These are phyloP conservation scores for Spisula solida DNA, from an alignment of 2,888 invertebrate species.

Conservation along the genomic window DNA sequence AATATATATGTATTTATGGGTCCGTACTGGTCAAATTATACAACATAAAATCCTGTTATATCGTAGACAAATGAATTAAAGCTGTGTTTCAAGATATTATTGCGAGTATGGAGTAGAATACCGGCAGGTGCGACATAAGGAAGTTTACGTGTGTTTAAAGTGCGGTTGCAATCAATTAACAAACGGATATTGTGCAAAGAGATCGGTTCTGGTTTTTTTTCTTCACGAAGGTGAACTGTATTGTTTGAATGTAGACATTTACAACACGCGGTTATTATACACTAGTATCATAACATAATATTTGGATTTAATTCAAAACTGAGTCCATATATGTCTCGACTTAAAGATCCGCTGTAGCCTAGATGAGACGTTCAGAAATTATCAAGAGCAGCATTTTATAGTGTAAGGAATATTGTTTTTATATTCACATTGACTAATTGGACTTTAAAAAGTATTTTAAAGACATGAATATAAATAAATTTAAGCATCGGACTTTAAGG, in stretches of 20 bases:
- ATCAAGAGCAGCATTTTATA: neutral
- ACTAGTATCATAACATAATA: neutral
- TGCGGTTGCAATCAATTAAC: neutral
- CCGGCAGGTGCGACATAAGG: neutral
- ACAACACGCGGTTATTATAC: neutral
- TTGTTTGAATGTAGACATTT: neutral
- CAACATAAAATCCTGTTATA: neutral
- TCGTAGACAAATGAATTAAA: neutral
- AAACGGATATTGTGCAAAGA: neutral
- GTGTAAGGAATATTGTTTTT: neutral
- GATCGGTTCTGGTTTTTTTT: neutral
- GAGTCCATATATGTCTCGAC: neutral
- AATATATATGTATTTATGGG: neutral
- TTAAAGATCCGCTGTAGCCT: neutral
- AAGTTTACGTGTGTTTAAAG: neutral
- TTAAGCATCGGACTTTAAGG: too few relatives aligned
- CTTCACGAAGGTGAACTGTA: too few relatives aligned
- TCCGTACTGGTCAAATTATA: neutral
- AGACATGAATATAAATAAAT: too few relatives aligned
- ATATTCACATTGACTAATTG: too few relatives aligned
- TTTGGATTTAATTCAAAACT: conserved; percentile 5
- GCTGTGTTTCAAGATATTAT: neutral
- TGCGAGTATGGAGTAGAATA: neutral
- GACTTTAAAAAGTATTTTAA: too few relatives aligned
- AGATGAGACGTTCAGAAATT: neutral